Conservation (phyloP, 2,113 vertebrate genomes). For the Microtus montanus region DNA sequence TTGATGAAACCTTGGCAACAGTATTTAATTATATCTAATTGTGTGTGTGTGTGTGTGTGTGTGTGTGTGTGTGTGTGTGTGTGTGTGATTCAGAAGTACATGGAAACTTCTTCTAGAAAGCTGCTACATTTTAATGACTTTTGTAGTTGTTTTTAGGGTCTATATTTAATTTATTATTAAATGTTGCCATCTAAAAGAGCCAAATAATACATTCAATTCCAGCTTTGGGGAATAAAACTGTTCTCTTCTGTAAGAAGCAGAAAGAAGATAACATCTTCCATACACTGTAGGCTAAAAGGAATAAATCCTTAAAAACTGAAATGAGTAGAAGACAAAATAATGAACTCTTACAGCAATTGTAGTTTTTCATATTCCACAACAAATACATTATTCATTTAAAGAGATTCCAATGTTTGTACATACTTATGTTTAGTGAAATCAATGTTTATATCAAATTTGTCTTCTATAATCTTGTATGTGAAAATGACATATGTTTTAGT, state of each 20-base stretch:
- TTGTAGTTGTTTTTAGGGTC: background rate
- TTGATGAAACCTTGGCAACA: slow-evolving; percentile 1
- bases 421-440: background rate
- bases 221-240: slow-evolving; percentile 2
- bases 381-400: slow-evolving; percentile 10
- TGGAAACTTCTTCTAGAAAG: background rate
- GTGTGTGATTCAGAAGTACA: background rate
- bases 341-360: background rate
- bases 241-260: background rate
- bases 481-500: background rate
- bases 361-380: slow-evolving; percentile 22
- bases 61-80: background rate
- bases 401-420: background rate
- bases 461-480: background rate
- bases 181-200: background rate
- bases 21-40: background rate
- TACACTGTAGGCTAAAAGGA: background rate
- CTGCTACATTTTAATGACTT: background rate
- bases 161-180: slow-evolving; percentile 18
- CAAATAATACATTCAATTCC: background rate
- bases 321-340: background rate
- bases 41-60: background rate
- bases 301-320: slow-evolving; percentile 16
- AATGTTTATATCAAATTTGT: background rate
- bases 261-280: slow-evolving; percentile 24